Evolutionary conservation across 1,140 invertebrate genomes (phyloP), one percentile per base, ranked within the genome.

Genomic region (Trichogramma pretiosum): DNA sequence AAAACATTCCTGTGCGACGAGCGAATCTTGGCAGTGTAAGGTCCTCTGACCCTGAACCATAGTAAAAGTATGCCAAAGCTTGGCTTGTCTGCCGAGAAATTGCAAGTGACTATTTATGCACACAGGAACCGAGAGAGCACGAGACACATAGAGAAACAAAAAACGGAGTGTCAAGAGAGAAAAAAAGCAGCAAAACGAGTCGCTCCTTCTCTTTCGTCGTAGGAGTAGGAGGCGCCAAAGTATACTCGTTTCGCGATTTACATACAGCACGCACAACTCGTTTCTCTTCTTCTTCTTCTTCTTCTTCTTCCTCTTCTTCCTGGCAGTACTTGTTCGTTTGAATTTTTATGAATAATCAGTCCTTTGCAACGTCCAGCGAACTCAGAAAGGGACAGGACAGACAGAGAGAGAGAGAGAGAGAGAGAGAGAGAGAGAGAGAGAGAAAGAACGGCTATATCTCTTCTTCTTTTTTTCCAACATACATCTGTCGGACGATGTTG

Each of bases 1-100:
- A 24, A 19, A 22, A 24, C 3, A 35, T n/a, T n/a, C n/a, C n/a
- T n/a, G n/a, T n/a, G n/a, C n/a, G n/a, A n/a, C n/a, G n/a, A n/a
- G n/a, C n/a, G n/a, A n/a, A n/a, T n/a, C n/a, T n/a, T n/a, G 10
- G 16, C 9, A 28, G 24, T 13, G 19, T 3, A 2, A 32, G 41
- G 38, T 56, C 39, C 46, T 37, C 47, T 49, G 55, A 54, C 52
- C 49, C 55, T 56, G 50, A 56, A 56, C 52, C 52, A 54, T 54
- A 56, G n/a, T n/a, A n/a, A n/a, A n/a, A n/a, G n/a, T 48, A 52
- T 39, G 39, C 23, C 24, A 16, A n/a, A 16, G 40, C 22, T 21
- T 30, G n/a, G n/a, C n/a, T n/a, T n/a, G n/a, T n/a, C n/a, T n/a
- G n/a, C n/a, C n/a, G n/a, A n/a, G n/a, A n/a, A n/a, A n/a, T n/a